Evolutionary conservation across 2,113 vertebrate genomes (phyloP).

Genomic region (Panthera uncia): DNA sequence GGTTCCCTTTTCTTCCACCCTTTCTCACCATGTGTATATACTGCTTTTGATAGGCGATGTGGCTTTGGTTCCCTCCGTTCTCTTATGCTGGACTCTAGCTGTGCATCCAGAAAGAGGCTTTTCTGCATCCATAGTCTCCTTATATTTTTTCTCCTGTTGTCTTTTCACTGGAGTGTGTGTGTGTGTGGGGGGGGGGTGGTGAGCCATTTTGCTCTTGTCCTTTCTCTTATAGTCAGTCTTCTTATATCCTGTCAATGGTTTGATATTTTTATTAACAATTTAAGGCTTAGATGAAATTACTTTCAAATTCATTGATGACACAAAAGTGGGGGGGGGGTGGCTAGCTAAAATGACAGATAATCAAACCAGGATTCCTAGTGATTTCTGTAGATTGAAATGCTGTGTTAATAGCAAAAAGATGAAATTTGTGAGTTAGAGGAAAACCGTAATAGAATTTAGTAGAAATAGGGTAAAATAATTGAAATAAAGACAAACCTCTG

Average conservation of each 20-base stretch:
- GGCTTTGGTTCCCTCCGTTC: background rate
- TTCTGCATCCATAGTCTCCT: background rate
- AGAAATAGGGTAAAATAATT: background rate
- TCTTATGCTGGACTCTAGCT: background rate
- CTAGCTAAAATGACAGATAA: background rate
- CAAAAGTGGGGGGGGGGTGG: background rate
- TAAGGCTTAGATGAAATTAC: constrained; percentile 21
- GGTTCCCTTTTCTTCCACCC: background rate
- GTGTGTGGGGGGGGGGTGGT: background rate
- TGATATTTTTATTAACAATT: background rate
- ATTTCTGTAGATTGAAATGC: background rate
- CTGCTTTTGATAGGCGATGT: background rate
- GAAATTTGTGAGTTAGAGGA: background rate
- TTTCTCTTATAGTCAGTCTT: background rate
- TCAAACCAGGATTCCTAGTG: background rate
- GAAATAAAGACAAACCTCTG: background rate
- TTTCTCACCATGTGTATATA: background rate
- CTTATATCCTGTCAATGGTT: background rate
- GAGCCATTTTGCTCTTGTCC: background rate
- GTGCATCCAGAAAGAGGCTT: background rate
- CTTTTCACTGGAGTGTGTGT: background rate
- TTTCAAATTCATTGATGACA: background rate
- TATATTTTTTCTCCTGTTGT: background rate
- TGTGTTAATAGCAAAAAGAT: background rate
- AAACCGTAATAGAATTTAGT: background rate